These are phyloP conservation scores for Drosophila triauraria DNA, from an alignment of 1,140 invertebrate species.

Conservation along the genomic window DNA sequence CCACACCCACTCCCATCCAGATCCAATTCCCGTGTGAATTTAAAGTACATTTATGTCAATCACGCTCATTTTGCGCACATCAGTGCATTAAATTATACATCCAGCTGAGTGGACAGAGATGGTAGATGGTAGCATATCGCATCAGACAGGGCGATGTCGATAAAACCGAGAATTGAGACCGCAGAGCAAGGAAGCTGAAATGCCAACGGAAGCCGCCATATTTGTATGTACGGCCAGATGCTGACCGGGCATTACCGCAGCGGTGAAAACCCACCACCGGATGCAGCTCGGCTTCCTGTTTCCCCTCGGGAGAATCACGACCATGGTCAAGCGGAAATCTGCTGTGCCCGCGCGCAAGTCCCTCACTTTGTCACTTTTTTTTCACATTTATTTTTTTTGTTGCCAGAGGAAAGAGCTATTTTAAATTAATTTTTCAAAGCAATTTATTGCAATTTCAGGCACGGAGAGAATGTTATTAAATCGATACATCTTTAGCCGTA, in stretches of 20 bases:
- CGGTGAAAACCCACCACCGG: constrained; percentile 27
- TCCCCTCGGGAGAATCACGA: constrained; percentile 16
- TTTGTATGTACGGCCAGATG: constrained; percentile 55
- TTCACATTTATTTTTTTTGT: background rate
- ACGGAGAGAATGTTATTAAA: background rate
- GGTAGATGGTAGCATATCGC: constrained; percentile 13
- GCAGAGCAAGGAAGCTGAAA: constrained; percentile 56
- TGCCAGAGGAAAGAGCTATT: background rate
- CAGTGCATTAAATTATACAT: constrained; percentile 77
- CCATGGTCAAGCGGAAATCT: constrained; percentile 35
- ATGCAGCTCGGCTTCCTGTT: constrained; percentile 43
- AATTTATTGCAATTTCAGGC: background rate
- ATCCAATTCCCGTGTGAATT: constrained; percentile 65
- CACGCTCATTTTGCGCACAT: constrained; percentile 80
- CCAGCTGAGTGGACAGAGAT: constrained; percentile 6
- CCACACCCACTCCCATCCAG: background rate
- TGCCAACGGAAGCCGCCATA: constrained; percentile 69
- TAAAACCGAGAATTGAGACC: constrained; percentile 64
- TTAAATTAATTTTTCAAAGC: constrained; percentile 11
- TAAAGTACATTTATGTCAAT: constrained; percentile 83
- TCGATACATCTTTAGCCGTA: background rate
- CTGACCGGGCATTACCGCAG: constrained; percentile 25
- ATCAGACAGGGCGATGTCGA: constrained; percentile 30
- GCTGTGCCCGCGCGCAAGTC: background rate
- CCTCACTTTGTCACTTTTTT: constrained; percentile 30